Evolutionary conservation across 30 jellyfish, hydroid and myxozoan genomes (phyloP).

Genomic region (Turritopsis rubra): DNA sequence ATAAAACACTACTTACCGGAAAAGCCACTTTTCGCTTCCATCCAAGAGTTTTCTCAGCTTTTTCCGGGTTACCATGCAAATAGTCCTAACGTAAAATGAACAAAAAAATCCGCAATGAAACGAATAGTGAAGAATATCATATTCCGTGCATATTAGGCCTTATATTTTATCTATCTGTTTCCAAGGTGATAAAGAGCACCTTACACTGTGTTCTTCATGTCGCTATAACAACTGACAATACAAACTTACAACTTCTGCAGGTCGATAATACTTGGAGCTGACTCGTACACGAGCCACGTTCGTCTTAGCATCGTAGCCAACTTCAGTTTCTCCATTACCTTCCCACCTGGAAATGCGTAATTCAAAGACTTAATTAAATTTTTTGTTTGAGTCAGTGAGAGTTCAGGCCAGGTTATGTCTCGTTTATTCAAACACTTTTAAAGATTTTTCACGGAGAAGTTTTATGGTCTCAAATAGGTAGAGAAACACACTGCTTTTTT

Average conservation of each 20-base stretch:
- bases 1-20: conserved; percentile 29
- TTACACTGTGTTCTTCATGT: background rate
- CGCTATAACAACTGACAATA: background rate
- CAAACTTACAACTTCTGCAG: conserved; percentile 98
- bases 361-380: too few relatives aligned
- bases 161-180: too few relatives aligned
- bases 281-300: conserved; percentile 63
- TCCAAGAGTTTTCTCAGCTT: conserved; percentile 67
- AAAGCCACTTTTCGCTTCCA: conserved; percentile 70
- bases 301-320: conserved; percentile 55
- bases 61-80: conserved; percentile 73
- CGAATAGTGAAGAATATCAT: background rate
- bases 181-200: background rate
- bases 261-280: conserved; percentile 86
- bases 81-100: conserved; percentile 46
- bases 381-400: too few relatives aligned
- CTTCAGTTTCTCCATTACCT: conserved; percentile 72
- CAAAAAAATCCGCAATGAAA: background rate
- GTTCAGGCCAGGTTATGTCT: too few relatives aligned
- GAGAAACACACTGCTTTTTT: too few relatives aligned
- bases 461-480: too few relatives aligned
- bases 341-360: conserved; percentile 54
- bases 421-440: too few relatives aligned
- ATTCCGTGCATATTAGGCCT: background rate
- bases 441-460: too few relatives aligned